Evolutionary conservation across 2,797 vertebrate genomes (phyloP).

Genomic region (Heteromormyrus szaboi): DNA sequence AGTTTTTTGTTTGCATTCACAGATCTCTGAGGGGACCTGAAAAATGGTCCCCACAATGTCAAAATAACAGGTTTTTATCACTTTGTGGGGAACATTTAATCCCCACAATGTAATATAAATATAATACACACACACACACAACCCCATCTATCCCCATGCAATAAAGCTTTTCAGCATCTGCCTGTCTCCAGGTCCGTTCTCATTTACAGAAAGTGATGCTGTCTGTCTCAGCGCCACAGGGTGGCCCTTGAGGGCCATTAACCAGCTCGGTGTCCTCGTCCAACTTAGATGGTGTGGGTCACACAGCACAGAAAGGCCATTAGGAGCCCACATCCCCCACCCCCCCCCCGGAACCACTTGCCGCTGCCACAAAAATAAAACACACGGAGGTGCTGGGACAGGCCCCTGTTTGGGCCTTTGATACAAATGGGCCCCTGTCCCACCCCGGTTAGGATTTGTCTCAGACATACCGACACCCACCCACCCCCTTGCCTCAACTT

Average conservation of each 20-base stretch:
- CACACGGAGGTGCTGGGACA: conserved; percentile 23
- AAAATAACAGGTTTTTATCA: too few relatives aligned
- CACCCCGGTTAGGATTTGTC: conserved; percentile 63
- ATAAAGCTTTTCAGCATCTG: conserved; percentile 65
- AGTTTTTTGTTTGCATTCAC: not conserved
- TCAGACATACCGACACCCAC: conserved; percentile 50
- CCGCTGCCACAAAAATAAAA: not conserved
- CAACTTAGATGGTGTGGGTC: conserved; percentile 50
- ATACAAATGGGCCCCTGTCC: conserved; percentile 60
- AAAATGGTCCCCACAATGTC: too few relatives aligned
- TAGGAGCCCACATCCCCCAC: conserved; percentile 42
- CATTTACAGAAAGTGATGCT: conserved; percentile 69
- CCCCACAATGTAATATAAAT: too few relatives aligned
- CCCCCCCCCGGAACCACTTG: not conserved
- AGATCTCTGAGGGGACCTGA: not conserved
- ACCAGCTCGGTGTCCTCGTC: conserved; percentile 64
- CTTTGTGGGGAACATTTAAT: too few relatives aligned
- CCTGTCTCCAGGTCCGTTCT: conserved; percentile 69
- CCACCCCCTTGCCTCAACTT: not conserved
- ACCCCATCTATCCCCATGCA: conserved; percentile 47
- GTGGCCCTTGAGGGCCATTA: conserved; percentile 86
- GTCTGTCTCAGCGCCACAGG: conserved; percentile 66
- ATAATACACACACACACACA: conserved; percentile 30
- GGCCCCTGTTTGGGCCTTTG: conserved; percentile 30
- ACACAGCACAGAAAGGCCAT: conserved; percentile 58